These are phyloP conservation scores for Leucozona laternaria DNA, from an alignment of 2,888 invertebrate species.

Conservation along the genomic window DNA sequence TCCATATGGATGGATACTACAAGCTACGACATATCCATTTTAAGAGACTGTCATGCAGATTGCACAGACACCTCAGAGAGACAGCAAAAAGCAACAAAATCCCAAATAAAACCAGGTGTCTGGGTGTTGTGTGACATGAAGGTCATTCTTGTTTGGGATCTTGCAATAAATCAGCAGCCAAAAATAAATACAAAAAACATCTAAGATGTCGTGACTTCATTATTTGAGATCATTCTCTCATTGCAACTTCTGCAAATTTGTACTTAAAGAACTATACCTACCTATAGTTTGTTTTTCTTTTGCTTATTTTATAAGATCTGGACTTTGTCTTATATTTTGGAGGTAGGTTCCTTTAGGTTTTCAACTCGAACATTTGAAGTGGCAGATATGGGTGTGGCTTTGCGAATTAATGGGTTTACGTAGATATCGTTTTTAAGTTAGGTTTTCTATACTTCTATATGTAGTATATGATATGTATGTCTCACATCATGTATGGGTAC, in stretches of 20 bases:
- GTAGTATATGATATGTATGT: not conserved
- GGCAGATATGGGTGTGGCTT: slow-evolving; percentile 66
- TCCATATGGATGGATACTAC: not conserved
- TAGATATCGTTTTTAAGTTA: slow-evolving; percentile 21
- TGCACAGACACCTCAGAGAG: slow-evolving; percentile 18
- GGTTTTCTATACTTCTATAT: not conserved
- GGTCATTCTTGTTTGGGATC: slow-evolving; percentile 73
- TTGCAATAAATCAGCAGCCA: slow-evolving; percentile 65
- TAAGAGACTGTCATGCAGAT: slow-evolving; percentile 47
- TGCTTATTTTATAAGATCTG: not conserved
- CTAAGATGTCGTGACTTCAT: slow-evolving; percentile 70
- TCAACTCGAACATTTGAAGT: slow-evolving; percentile 48
- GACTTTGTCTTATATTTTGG: slow-evolving; percentile 16
- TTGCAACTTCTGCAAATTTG: slow-evolving; percentile 52
- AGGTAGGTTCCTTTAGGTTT: slow-evolving; percentile 61
- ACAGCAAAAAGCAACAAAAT: slow-evolving; percentile 31
- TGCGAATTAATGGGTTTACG: slow-evolving; percentile 63
- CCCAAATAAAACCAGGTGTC: slow-evolving; percentile 70
- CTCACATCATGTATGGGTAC: slow-evolving; percentile 13
- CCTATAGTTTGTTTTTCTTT: slow-evolving; percentile 36
- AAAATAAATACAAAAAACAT: not conserved
- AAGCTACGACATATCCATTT: slow-evolving; percentile 38
- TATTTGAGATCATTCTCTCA: slow-evolving; percentile 42
- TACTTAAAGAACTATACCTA: no score
- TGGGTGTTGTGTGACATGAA: slow-evolving; percentile 73